Conservation (phyloP, 2,888 invertebrate species). For the Emesis furor region DNA sequence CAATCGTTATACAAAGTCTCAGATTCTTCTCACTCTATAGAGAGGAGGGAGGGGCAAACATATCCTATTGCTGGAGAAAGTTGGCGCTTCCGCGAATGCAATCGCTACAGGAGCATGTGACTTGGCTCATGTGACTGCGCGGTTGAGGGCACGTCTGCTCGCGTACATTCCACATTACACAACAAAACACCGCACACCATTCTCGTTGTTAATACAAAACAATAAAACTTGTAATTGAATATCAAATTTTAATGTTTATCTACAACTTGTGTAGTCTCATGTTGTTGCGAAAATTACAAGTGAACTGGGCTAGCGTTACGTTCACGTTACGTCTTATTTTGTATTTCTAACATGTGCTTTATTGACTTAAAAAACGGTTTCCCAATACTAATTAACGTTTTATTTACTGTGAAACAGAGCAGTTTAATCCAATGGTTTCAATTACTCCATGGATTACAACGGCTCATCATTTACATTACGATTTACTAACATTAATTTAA, state of each 20-base stretch:
- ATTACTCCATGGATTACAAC: background rate
- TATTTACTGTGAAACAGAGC: conserved; percentile 67
- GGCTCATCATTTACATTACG: background rate
- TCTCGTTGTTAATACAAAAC: background rate
- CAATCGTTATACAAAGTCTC: background rate
- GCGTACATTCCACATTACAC: conserved; percentile 19
- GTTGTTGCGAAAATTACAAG: conserved; percentile 82
- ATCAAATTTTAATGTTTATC: background rate
- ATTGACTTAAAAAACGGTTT: conserved; percentile 82
- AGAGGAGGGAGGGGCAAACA: conserved; percentile 60
- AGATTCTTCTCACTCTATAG: no score
- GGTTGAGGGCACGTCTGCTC: conserved; percentile 48
- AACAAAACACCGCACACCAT: conserved; percentile 20
- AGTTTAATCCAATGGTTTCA: background rate
- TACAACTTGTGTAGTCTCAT: conserved; percentile 35
- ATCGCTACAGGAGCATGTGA: conserved; percentile 80
- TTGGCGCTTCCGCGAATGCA: conserved; percentile 83
- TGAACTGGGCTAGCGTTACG: conserved; percentile 80
- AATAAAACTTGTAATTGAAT: background rate
- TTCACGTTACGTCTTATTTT: conserved; percentile 81
- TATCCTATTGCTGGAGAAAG: conserved; percentile 81
- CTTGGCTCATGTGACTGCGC: conserved; percentile 82
- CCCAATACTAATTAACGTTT: conserved; percentile 80
- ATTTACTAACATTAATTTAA: no score
- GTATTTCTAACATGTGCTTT: conserved; percentile 80